phyloP scores from a whole-genome alignment of 2,113 vertebrate genomes.

The Antigone vipio region DNA sequence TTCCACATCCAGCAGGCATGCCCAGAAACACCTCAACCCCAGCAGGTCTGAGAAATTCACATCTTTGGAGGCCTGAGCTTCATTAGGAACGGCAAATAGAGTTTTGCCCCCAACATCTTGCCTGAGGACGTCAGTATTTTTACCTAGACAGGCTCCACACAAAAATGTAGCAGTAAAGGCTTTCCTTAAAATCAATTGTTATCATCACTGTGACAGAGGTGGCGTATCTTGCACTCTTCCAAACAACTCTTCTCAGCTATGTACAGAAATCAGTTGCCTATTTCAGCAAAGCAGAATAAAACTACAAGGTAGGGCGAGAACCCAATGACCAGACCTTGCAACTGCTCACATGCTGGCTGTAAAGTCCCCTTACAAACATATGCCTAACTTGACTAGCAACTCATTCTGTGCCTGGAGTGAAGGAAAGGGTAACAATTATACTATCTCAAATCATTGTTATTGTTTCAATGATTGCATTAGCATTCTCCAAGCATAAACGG shows the following conservation, averaged over 20 bases:
- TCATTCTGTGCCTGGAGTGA: slow-evolving; percentile 9
- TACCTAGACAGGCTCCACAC: not conserved
- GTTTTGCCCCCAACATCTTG: not conserved
- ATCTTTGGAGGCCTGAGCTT: not conserved
- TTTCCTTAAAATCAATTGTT: not conserved
- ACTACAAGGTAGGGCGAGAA: not conserved
- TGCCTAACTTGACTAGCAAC: not conserved
- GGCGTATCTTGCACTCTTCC: not conserved
- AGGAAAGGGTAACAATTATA: slow-evolving; percentile 52
- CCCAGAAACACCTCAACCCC: not conserved
- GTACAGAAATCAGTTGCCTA: not conserved
- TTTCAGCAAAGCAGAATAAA: not conserved
- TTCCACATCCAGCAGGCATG: not conserved
- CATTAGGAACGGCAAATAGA: not conserved
- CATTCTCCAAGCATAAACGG: slow-evolving; percentile 48
- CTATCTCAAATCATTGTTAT: slow-evolving; percentile 30
- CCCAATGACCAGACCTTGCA: not conserved
- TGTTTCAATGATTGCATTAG: slow-evolving; percentile 50
- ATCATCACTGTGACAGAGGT: not conserved
- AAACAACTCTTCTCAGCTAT: not conserved
- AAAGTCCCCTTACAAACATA: not conserved
- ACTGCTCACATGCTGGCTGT: not conserved
- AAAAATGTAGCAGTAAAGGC: not conserved
- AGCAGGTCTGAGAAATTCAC: not conserved
- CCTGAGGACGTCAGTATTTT: not conserved